A percentile compares a stretch with the other conserved stretches of the same genome.
phyloP scores from a whole-genome alignment of 2,797 vertebrate species.

The Danio tinwini region DNA sequence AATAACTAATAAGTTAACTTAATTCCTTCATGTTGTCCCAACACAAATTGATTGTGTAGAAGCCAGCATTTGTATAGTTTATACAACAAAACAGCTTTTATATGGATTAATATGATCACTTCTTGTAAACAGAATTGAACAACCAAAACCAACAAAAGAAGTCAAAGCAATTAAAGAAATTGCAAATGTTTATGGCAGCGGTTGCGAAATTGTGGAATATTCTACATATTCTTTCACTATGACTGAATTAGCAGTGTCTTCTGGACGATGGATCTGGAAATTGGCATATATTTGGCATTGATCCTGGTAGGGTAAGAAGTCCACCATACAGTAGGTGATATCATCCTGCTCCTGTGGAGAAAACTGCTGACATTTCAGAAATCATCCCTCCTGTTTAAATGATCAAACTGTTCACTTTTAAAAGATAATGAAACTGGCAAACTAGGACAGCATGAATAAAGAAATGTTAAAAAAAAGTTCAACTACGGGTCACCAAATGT shows the following conservation, averaged over 20 bases:
- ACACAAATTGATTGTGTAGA: too few relatives aligned
- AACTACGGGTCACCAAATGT: too few relatives aligned
- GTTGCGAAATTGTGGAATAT: slow-evolving; percentile 72
- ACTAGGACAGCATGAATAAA: too few relatives aligned
- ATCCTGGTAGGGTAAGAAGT: slow-evolving; percentile 68
- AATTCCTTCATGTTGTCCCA: too few relatives aligned
- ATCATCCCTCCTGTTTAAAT: neutral
- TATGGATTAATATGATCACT: neutral
- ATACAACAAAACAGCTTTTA: neutral
- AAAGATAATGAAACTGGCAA: too few relatives aligned
- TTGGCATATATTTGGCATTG: slow-evolving; percentile 69
- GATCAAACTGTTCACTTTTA: neutral
- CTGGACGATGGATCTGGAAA: slow-evolving; percentile 51
- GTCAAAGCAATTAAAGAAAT: neutral
- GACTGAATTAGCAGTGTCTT: neutral
- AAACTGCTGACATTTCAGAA: neutral
- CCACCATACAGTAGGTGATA: slow-evolving; percentile 74
- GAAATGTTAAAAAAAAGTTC: too few relatives aligned
- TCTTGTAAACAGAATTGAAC: neutral
- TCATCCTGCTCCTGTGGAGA: slow-evolving; percentile 64
- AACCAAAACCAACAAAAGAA: neutral
- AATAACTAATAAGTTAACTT: too few relatives aligned
- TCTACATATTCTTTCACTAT: slow-evolving; percentile 68
- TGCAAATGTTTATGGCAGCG: slow-evolving; percentile 42
- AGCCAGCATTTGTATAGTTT: too few relatives aligned